Evolutionary conservation across 2,113 vertebrate genomes (phyloP), one percentile per base, ranked within the genome.

Genomic region (Eulemur macaco): DNA sequence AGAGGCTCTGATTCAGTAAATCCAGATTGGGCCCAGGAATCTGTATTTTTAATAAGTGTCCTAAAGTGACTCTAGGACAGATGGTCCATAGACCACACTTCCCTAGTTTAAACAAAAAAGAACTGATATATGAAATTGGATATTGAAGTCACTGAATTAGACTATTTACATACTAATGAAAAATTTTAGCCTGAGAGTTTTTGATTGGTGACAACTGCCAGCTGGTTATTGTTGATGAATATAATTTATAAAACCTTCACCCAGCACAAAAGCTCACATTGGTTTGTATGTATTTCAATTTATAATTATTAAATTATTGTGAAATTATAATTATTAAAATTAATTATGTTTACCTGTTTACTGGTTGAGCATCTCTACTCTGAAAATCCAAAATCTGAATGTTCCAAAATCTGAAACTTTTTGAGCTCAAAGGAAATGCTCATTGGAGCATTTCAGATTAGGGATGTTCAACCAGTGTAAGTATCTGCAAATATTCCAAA

Each of bases 81-180:
- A 21, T 25, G 63, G 6, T 18, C 52, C n/a, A n/a, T 52, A 23
- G 71, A 34, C 11, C 68, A 71, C 13, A 52, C 39, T 34, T 58
- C 18, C 80, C 58, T 63, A 71, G 18, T 91, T 85, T 88, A 96
- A 95, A 92, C 68, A 64, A 86, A 60, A 74, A 60, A 85, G 18
- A 86, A 42, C 3, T 69, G 31, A 80, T 56, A 85, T 64, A 23
- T 95, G 31, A 86, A 96, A 96, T 45, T 86, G 68, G 37, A 92
- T 71, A 74, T 47, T 94, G 39, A 93, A 81, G 20, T 89, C 15
- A 95, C 2, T 58, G 12, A 88, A 88, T 95, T 85, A 91, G 34
- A 20, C 45, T 78, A 91, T 47, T 95, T 6, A 42, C 2, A 7
- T 52, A 96, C 27, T 64, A 96, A 91, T 58, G n/a, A 73, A 73